phyloP scores from a whole-genome alignment of 2,888 invertebrate species.

The Tiliacea citrago region DNA sequence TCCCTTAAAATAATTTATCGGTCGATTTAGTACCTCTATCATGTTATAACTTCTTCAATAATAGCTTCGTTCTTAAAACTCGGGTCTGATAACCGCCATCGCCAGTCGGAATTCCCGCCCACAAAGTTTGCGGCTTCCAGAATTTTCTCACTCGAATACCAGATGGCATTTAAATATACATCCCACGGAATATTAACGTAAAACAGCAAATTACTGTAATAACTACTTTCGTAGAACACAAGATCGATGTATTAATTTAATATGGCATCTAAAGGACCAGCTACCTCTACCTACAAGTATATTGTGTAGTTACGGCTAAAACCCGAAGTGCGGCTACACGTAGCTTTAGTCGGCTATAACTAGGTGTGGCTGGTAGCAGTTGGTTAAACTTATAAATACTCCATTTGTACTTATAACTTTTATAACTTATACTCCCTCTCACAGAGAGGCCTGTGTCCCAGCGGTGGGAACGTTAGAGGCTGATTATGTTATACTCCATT shows the following conservation, averaged over 20 bases:
- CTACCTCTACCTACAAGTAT: neutral
- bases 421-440: no score
- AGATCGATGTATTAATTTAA: slow-evolving; percentile 47
- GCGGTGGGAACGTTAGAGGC: no score
- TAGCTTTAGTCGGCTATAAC: no score
- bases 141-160: slow-evolving; percentile 81
- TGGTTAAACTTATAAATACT: no score
- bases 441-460: no score
- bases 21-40: neutral
- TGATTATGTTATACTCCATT: no score
- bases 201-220: slow-evolving; percentile 82
- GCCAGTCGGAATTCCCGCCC: slow-evolving; percentile 68
- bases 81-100: slow-evolving; percentile 53
- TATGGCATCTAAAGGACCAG: neutral
- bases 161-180: slow-evolving; percentile 77
- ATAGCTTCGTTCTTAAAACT: slow-evolving; percentile 63
- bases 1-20: neutral
- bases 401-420: no score
- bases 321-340: no score
- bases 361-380: no score
- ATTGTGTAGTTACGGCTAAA: neutral
- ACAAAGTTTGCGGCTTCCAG: slow-evolving; percentile 76
- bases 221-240: slow-evolving; percentile 61
- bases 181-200: slow-evolving; percentile 66
- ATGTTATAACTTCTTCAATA: slow-evolving; percentile 33